Conservation (phyloP, 2,888 invertebrate genomes). For the Ennomos erosarius region DNA sequence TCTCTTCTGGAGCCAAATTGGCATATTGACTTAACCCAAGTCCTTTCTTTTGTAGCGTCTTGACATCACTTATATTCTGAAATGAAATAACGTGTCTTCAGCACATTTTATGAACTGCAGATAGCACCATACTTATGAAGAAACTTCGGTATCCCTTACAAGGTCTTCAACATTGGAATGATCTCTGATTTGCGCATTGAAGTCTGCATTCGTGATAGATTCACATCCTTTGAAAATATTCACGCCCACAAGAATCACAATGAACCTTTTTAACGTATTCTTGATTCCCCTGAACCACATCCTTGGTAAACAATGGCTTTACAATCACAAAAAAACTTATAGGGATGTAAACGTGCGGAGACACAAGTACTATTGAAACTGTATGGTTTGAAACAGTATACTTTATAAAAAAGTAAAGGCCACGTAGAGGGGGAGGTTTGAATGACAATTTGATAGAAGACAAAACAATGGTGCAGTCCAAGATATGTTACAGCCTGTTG, state of each 20-base stretch:
- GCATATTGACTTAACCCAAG: constrained; percentile 54
- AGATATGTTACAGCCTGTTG: constrained; percentile 77
- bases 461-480: constrained; percentile 72
- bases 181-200: constrained; percentile 67
- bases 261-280: constrained; percentile 28
- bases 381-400: constrained; percentile 48
- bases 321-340: constrained; percentile 25
- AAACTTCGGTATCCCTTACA: constrained; percentile 53
- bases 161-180: constrained; percentile 56
- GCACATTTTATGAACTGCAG: too few species aligned
- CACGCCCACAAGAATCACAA: constrained; percentile 33
- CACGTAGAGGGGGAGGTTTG: constrained; percentile 64
- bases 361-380: constrained; percentile 32
- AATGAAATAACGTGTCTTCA: constrained; percentile 39
- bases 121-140: too few species aligned
- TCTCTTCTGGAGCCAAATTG: constrained; percentile 55
- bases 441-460: constrained; percentile 75
- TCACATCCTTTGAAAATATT: constrained; percentile 40
- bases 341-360: constrained; percentile 14
- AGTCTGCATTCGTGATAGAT: constrained; percentile 56
- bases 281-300: constrained; percentile 42
- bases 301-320: constrained; percentile 25
- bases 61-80: constrained; percentile 66
- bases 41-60: constrained; percentile 69
- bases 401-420: constrained; percentile 69